Conservation (phyloP, 2,113 vertebrate genomes). For the Trichechus manatus region DNA sequence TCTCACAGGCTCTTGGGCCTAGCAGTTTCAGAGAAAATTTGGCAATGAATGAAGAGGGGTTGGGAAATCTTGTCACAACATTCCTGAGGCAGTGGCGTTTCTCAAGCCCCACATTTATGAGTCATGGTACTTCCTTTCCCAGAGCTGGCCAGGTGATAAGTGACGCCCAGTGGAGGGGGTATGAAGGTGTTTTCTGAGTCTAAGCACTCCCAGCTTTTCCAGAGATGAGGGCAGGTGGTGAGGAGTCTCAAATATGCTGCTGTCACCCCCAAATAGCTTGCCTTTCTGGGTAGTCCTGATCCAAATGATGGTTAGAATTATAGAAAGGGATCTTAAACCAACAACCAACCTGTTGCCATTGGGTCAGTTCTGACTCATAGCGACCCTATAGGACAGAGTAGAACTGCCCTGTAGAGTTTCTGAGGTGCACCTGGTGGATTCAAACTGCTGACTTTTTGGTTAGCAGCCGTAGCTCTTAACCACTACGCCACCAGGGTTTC, state of each 20-base stretch:
- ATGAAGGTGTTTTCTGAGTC: not conserved
- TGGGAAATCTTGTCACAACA: conserved; percentile 36
- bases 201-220: not conserved
- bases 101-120: not conserved
- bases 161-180: not conserved
- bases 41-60: conserved; percentile 46
- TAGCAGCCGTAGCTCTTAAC: too few relatives aligned
- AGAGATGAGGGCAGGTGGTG: not conserved
- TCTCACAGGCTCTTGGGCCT: not conserved
- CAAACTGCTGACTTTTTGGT: too few relatives aligned
- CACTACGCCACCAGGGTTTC: too few relatives aligned
- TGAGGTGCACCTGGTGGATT: too few relatives aligned
- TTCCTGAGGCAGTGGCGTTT: not conserved
- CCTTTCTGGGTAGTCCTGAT: too few relatives aligned
- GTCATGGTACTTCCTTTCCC: conserved; percentile 34
- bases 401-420: too few relatives aligned
- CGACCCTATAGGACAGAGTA: too few relatives aligned
- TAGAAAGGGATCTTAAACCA: not conserved
- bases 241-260: not conserved
- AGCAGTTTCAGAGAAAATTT: conserved; percentile 41
- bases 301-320: too few relatives aligned
- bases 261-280: too few relatives aligned
- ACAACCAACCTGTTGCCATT: too few relatives aligned
- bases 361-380: too few relatives aligned
- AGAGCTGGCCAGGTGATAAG: not conserved